These are phyloP conservation scores for Anagrus nilaparvatae DNA, from an alignment of 1,140 invertebrate genomes.

Conservation along the genomic window DNA sequence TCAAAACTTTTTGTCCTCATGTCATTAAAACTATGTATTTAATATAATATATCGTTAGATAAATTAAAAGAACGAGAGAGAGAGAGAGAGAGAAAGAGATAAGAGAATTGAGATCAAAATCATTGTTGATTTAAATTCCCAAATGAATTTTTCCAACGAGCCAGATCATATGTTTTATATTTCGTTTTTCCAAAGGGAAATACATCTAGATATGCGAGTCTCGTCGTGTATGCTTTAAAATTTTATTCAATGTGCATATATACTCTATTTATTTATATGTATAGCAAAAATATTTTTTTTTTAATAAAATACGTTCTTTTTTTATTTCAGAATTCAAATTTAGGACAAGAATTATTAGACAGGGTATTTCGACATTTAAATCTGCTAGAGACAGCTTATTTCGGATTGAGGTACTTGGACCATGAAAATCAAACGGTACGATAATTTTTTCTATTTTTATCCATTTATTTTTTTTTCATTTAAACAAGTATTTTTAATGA, in stretches of 20 bases:
- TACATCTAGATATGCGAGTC: neutral
- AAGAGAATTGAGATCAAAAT: conserved; percentile 4
- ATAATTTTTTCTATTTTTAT: too few relatives aligned
- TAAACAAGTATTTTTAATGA: neutral
- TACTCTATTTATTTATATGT: neutral
- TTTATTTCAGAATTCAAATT: conserved; percentile 65
- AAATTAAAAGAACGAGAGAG: neutral
- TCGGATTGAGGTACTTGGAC: conserved; percentile 82
- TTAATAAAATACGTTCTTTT: conserved; percentile 22
- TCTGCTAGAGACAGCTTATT: conserved; percentile 85
- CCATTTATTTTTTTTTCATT: neutral
- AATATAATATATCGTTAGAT: too few relatives aligned
- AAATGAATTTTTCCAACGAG: neutral
- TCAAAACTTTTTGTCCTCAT: too few relatives aligned
- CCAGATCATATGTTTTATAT: conserved; percentile 2
- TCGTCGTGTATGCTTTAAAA: conserved; percentile 1
- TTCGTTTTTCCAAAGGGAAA: conserved; percentile 5
- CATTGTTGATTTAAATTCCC: conserved; percentile 11
- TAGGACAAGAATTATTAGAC: conserved; percentile 77
- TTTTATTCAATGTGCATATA: neutral
- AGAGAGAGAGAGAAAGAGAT: neutral
- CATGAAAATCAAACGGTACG: conserved; percentile 79
- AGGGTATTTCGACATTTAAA: conserved; percentile 82
- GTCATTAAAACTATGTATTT: too few relatives aligned
- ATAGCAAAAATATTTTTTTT: neutral